These are phyloP conservation scores for Numenius phaeopus DNA, from an alignment of 2,797 vertebrate genomes.

Conservation along the genomic window DNA sequence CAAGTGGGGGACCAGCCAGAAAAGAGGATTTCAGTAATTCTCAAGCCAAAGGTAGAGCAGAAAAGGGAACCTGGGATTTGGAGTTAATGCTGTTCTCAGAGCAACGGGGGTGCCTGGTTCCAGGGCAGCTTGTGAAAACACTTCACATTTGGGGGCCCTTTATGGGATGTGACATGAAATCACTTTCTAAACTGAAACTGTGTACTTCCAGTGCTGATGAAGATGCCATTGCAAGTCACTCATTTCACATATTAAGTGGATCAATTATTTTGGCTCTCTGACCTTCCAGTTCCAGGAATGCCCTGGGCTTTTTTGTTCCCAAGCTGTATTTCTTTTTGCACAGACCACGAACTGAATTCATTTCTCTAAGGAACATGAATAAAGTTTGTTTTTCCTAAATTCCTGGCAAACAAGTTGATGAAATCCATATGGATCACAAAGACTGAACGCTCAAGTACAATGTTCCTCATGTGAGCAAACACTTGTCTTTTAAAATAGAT, in stretches of 20 bases:
- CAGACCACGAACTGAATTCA: constrained; percentile 13
- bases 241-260: constrained; percentile 2
- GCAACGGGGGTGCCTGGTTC: background rate
- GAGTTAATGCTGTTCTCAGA: background rate
- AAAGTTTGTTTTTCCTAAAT: constrained; percentile 67
- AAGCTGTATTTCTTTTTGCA: constrained; percentile 33
- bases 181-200: background rate
- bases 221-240: constrained; percentile 15
- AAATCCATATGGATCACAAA: constrained; percentile 70
- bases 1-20: background rate
- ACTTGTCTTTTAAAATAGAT: constrained; percentile 62
- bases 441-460: background rate
- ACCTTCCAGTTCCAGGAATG: constrained; percentile 34
- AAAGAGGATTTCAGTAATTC: background rate
- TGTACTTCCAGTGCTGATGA: background rate
- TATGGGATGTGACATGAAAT: background rate
- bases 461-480: constrained; percentile 52
- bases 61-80: background rate
- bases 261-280: constrained; percentile 38
- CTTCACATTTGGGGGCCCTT: background rate
- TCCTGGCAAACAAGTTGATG: constrained; percentile 71
- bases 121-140: background rate
- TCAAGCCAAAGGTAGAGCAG: background rate
- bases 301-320: background rate
- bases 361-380: constrained; percentile 58